Evolutionary conservation across 2,113 vertebrate genomes (phyloP), one percentile per base, ranked within the genome.

Genomic region (Scomber japonicus): DNA sequence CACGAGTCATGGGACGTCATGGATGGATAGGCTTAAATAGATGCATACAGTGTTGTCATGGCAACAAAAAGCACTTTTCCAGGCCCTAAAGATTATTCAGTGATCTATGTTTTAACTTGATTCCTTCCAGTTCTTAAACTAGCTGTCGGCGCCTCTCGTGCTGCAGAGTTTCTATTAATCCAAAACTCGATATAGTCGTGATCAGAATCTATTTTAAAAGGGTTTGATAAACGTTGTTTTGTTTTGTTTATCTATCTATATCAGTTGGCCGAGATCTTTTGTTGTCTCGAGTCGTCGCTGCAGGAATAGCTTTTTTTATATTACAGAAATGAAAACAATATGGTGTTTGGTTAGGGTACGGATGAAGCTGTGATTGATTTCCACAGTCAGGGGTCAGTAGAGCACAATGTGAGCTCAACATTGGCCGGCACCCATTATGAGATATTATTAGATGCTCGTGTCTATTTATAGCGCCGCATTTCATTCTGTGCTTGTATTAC

Each of bases 391-490:
- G 60, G 74, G 78, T 86, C 75, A 83, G 81, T 73, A 64, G 71
- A 84, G 51, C 84, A 51, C 45, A 71, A 30, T 30, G 31, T 83
- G 74, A 88, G 69, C 78, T 84, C 80, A 85, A 21, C 50, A 9
- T 46, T 85, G 84, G 86, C 85, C 59, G 9, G 0, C 51, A 44
- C 17, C 61, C 68, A 73, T 40, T 59, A 61, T 65, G 64, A 49
- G 72, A 83, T 88, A 90, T 87, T 89, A 72, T 74, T 89, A 89
- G 82, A 81, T 54, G 44, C 46, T 73, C 5, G 12, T 14, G 15
- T 60, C 83, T 92, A 91, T 91, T 89, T 85, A 87, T 91, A 90
- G 85, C 6, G 45, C 2, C 75, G 53, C 30, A 31, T 81, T 55
- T 79, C 19, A 5, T 53, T 63, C 59, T 30, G 50, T 61, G 19